Evolutionary conservation across 2,797 vertebrate genomes (phyloP).

Genomic region (Ambastaia sidthimunki): DNA sequence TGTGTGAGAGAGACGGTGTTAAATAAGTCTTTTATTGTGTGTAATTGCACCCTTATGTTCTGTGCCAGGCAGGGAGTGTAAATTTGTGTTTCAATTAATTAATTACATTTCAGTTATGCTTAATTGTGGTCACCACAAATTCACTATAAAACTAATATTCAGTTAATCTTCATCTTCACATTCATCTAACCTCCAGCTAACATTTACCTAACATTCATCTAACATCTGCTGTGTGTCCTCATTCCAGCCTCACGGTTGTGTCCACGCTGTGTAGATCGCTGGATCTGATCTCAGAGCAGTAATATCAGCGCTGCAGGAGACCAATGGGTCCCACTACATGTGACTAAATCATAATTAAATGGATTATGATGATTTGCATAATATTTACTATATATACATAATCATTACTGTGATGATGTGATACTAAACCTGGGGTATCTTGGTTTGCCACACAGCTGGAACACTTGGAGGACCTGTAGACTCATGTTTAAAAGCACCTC

Average conservation of each 20-base stretch:
- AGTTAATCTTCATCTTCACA: constrained; percentile 23
- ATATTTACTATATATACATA: not conserved
- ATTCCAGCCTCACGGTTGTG: constrained; percentile 26
- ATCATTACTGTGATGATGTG: too few relatives aligned
- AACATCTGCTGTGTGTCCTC: constrained; percentile 11
- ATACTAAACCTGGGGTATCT: too few relatives aligned
- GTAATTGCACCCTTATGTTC: constrained; percentile 52
- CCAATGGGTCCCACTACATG: not conserved
- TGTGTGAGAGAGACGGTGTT: constrained; percentile 37
- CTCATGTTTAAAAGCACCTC: too few relatives aligned
- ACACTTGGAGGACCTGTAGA: too few relatives aligned
- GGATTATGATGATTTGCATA: not conserved
- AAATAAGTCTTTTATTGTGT: constrained; percentile 41
- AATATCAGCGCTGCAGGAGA: not conserved
- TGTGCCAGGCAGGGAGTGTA: constrained; percentile 6
- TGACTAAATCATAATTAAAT: not conserved
- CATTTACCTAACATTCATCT: constrained; percentile 39
- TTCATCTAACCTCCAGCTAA: constrained; percentile 46
- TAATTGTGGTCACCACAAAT: constrained; percentile 32
- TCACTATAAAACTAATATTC: constrained; percentile 32
- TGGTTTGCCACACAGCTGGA: too few relatives aligned
- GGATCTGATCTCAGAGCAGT: constrained; percentile 11
- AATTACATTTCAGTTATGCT: constrained; percentile 38
- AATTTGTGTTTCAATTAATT: constrained; percentile 43
- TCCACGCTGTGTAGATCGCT: not conserved